Evolutionary conservation across 2,888 invertebrate genomes (phyloP).

Genomic region (Nephrocerus scutellatus): DNA sequence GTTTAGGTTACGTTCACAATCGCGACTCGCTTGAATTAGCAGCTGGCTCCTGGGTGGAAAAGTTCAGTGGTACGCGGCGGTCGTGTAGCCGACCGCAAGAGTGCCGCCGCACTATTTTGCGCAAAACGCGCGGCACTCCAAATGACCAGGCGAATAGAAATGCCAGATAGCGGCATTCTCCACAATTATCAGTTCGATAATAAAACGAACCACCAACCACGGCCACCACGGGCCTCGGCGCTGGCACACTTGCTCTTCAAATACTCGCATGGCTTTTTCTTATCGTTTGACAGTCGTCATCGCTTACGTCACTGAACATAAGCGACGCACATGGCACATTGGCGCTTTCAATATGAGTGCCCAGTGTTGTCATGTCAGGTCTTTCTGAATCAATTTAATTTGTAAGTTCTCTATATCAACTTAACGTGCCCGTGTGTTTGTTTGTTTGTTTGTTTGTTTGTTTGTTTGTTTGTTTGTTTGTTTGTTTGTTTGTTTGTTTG

Average conservation of each 20-base stretch:
- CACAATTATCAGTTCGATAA: too few species aligned
- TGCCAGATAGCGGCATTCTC: constrained; percentile 21
- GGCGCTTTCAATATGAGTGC: too few species aligned
- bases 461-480: not conserved
- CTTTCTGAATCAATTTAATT: too few species aligned
- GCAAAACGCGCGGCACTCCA: constrained; percentile 47
- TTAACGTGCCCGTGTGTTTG: too few species aligned
- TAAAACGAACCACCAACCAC: too few species aligned
- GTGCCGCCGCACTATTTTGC: constrained; percentile 37
- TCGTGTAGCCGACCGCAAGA: constrained; percentile 12
- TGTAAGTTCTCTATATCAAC: too few species aligned
- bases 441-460: not conserved
- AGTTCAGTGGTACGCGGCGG: not conserved
- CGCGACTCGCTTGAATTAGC: too few species aligned
- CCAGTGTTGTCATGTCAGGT: too few species aligned
- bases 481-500: not conserved
- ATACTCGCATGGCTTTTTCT: constrained; percentile 30
- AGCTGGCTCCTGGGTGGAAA: not conserved
- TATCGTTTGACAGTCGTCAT: constrained; percentile 17
- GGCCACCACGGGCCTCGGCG: too few species aligned
- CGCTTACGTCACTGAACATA: constrained; percentile 15
- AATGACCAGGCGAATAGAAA: constrained; percentile 38
- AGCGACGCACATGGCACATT: too few species aligned
- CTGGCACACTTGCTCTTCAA: too few species aligned
- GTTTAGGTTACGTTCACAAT: too few species aligned